Evolutionary conservation across 2,797 vertebrate species (phyloP).

Genomic region (Microtus agrestis): DNA sequence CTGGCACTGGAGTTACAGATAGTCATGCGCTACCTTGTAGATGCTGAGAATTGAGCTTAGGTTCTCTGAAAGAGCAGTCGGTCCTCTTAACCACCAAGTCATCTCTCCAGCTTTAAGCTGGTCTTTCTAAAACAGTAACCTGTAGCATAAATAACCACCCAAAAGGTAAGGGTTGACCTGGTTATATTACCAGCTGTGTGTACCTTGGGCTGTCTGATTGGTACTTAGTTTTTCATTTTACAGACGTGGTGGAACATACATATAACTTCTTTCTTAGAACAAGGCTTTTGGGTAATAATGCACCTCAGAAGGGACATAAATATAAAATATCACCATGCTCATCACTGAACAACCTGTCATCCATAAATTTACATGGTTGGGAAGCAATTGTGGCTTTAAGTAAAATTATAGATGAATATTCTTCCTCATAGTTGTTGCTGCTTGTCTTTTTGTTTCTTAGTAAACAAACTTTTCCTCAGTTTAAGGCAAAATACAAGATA

Average conservation of each 20-base stretch:
- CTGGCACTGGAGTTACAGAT: not conserved
- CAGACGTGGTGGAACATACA: not conserved
- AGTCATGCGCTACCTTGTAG: not conserved
- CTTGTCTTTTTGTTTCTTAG: constrained; percentile 26
- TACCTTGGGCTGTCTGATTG: not conserved
- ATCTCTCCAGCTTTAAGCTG: not conserved
- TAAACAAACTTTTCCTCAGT: constrained; percentile 48
- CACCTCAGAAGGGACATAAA: not conserved
- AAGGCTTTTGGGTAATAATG: not conserved
- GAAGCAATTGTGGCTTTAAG: not conserved
- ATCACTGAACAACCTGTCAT: not conserved
- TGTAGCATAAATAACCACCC: not conserved
- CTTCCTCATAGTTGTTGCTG: not conserved
- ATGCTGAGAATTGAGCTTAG: not conserved
- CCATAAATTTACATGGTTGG: not conserved
- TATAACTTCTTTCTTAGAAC: not conserved
- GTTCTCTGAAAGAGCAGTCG: not conserved
- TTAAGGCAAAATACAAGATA: constrained; percentile 56
- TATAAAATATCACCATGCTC: not conserved
- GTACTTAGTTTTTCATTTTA: not conserved
- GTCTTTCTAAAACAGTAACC: not conserved
- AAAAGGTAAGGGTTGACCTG: too few relatives aligned
- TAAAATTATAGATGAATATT: constrained; percentile 29
- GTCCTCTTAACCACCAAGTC: not conserved
- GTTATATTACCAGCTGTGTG: rapidly evolving